Conservation (phyloP, 2,797 vertebrate species). For the Poeciliopsis gracilis region DNA sequence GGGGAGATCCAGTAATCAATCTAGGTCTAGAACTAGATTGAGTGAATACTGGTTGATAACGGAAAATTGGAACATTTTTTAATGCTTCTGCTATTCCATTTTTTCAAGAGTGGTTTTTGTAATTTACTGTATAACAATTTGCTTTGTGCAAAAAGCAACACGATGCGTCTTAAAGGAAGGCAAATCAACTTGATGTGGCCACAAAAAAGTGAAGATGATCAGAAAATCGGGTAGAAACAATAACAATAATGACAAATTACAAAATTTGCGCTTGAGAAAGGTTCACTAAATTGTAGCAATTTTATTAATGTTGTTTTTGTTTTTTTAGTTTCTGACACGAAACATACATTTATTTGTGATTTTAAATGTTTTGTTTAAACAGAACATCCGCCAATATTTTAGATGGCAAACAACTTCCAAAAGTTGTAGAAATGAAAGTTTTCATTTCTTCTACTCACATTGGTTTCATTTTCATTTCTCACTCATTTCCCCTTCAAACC, state of each 20-base stretch:
- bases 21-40: neutral
- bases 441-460: constrained; percentile 13
- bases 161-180: neutral
- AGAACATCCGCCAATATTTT: neutral
- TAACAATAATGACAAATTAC: neutral
- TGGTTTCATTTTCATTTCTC: constrained; percentile 7
- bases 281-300: neutral
- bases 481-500: constrained; percentile 19
- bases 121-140: neutral
- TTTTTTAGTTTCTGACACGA: neutral
- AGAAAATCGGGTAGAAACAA: neutral
- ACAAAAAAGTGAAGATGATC: neutral
- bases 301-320: neutral
- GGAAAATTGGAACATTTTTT: neutral
- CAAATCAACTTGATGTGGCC: neutral
- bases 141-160: neutral
- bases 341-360: neutral
- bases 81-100: neutral
- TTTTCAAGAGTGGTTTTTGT: neutral
- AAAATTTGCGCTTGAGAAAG: too few relatives aligned
- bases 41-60: neutral
- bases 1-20: neutral
- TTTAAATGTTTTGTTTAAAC: neutral
- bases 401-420: too few relatives aligned
- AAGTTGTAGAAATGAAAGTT: neutral